These are phyloP conservation scores for Platycercus adscitus DNA, from an alignment of 2,113 vertebrate genomes.

Conservation along the genomic window DNA sequence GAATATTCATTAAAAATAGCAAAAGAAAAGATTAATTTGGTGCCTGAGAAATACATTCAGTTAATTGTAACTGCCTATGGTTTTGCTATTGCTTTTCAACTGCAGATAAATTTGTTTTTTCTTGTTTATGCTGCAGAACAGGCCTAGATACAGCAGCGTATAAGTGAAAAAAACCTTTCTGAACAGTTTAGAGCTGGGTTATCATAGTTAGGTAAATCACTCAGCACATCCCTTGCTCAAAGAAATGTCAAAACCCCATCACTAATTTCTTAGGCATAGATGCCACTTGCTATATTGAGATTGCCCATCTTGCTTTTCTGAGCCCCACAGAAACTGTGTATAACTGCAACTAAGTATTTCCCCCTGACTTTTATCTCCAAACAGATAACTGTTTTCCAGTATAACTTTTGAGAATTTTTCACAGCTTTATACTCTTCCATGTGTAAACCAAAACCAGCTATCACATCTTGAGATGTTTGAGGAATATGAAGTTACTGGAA, in stretches of 20 bases:
- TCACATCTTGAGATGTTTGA: not conserved
- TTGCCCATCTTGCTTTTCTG: not conserved
- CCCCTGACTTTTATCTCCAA: not conserved
- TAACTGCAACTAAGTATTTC: not conserved
- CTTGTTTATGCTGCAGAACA: not conserved
- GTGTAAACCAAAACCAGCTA: not conserved
- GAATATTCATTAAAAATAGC: not conserved
- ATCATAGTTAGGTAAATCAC: not conserved
- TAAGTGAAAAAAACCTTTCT: not conserved
- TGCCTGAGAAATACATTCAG: not conserved
- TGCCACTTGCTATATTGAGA: not conserved
- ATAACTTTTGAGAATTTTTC: not conserved
- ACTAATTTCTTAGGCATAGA: not conserved
- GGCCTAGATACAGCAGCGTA: not conserved
- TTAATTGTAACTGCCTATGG: not conserved
- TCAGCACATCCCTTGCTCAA: not conserved
- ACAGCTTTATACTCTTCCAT: not conserved
- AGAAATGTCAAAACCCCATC: not conserved
- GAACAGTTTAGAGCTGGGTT: not conserved
- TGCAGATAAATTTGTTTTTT: not conserved
- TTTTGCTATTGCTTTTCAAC: not conserved
- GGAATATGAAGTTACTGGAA: not conserved
- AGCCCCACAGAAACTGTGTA: not conserved
- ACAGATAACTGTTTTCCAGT: not conserved
- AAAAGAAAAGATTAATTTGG: not conserved